Percentiles rank a stretch among this genome's conserved stretches.
phyloP scores from a whole-genome alignment of 2,888 invertebrate species.

The Mystacides longicornis region DNA sequence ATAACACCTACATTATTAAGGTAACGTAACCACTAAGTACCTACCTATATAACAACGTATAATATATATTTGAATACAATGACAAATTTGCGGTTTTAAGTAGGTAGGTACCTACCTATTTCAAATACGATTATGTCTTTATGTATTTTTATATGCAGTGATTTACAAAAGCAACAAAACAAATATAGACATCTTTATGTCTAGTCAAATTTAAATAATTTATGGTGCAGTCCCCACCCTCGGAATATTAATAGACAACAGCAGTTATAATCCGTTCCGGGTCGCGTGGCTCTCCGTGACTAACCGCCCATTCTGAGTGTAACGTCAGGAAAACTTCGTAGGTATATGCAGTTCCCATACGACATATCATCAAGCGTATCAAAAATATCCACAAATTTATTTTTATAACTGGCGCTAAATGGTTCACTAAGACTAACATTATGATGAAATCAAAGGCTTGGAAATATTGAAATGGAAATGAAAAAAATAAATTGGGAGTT shows the following conservation, averaged over 20 bases:
- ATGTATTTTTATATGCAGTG: background rate
- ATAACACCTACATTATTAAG: too few relatives aligned
- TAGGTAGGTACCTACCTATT: too few relatives aligned
- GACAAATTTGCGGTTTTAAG: too few relatives aligned
- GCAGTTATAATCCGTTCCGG: slow-evolving; percentile 47
- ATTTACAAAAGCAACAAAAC: background rate
- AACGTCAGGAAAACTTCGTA: background rate
- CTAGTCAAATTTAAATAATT: background rate
- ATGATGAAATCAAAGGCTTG: too few relatives aligned
- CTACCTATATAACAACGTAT: too few relatives aligned
- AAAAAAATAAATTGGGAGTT: too few relatives aligned
- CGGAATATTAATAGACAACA: background rate
- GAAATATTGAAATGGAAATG: too few relatives aligned
- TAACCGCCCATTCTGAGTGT: slow-evolving; percentile 42
- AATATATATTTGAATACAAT: too few relatives aligned
- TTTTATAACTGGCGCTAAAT: too few relatives aligned
- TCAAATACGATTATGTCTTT: background rate
- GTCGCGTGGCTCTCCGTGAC: slow-evolving; percentile 55
- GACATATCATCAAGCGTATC: background rate
- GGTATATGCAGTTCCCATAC: background rate
- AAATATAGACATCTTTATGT: background rate
- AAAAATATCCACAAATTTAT: too few relatives aligned
- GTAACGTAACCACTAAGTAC: too few relatives aligned
- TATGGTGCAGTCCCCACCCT: background rate
- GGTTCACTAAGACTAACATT: too few relatives aligned